Percentiles rank a stretch among this genome's conserved stretches.
phyloP scores from a whole-genome alignment of 1,140 invertebrate genomes.

The Sycobia sp. region DNA sequence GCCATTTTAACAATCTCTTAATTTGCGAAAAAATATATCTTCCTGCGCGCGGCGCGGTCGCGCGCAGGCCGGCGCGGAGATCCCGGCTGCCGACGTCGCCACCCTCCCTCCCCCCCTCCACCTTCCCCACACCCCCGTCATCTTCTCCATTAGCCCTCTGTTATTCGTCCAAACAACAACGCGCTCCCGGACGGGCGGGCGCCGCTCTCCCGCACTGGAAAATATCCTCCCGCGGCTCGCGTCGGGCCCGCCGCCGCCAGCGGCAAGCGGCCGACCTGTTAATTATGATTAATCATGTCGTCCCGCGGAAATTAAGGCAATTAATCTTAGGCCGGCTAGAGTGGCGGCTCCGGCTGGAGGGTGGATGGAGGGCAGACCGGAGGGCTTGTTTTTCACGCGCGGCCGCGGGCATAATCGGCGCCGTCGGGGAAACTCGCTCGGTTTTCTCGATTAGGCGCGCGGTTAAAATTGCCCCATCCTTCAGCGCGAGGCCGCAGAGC shows the following conservation, averaged over 20 bases:
- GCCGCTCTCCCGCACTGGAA: no score
- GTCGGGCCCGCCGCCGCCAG: conserved; percentile 26
- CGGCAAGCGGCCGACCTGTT: conserved; percentile 52
- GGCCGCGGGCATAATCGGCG: neutral
- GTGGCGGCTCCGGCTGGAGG: no score
- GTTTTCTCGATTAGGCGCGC: conserved; percentile 20
- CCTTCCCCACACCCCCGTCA: no score
- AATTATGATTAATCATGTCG: conserved; percentile 60
- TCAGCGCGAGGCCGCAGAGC: neutral
- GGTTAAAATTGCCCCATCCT: conserved; percentile 12
- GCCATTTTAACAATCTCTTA: conserved; percentile 60
- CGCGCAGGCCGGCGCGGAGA: no score
- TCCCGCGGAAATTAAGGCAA: conserved; percentile 60
- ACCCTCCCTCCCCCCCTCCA: no score
- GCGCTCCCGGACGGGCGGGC: no score
- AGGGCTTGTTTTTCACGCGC: conserved; percentile 1
- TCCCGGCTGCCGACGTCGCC: no score
- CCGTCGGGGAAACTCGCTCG: conserved; percentile 8
- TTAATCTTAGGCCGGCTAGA: conserved; percentile 55
- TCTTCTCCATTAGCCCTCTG: no score
- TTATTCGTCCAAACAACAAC: conserved; percentile 8
- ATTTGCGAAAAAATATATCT: conserved; percentile 53
- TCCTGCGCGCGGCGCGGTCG: neutral
- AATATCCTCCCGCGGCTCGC: no score
- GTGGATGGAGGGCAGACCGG: no score